Percentiles rank a stretch among this genome's conserved stretches.
Evolutionary conservation across 2,113 vertebrate genomes (phyloP).

Genomic region (Proteles cristata): DNA sequence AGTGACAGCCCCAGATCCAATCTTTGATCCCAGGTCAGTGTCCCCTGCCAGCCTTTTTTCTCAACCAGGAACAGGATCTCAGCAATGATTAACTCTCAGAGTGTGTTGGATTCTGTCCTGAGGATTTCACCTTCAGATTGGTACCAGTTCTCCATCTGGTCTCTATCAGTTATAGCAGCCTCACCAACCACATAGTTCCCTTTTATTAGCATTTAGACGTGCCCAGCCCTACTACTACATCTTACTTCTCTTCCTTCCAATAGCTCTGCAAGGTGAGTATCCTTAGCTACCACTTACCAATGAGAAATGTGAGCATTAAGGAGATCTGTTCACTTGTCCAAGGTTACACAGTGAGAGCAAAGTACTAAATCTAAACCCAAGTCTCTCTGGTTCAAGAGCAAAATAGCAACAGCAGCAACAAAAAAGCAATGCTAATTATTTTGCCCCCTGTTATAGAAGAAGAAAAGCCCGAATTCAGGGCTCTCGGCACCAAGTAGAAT

Average conservation of each 20-base stretch:
- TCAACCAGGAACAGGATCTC: neutral
- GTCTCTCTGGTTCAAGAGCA: conserved; percentile 7
- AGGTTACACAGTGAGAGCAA: neutral
- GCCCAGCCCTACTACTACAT: neutral
- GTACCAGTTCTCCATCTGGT: neutral
- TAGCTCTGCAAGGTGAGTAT: neutral
- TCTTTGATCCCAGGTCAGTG: neutral
- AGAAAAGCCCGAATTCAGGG: neutral
- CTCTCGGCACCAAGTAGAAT: neutral
- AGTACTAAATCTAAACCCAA: conserved; percentile 22
- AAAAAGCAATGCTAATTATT: conserved; percentile 31
- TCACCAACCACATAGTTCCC: neutral
- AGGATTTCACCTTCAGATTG: neutral
- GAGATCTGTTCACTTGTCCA: conserved; percentile 53
- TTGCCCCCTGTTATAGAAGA: neutral
- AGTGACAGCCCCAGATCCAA: neutral
- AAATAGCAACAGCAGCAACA: neutral
- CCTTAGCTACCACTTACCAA: neutral
- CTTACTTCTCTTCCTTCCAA: neutral
- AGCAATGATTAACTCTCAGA: neutral
- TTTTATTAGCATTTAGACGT: conserved; percentile 30
- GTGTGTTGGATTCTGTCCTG: neutral
- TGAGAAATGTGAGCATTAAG: conserved; percentile 51
- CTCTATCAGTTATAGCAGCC: neutral
- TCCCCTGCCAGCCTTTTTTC: neutral